These are phyloP conservation scores for Bucco capensis DNA, from an alignment of 2,113 vertebrate genomes.

Conservation along the genomic window DNA sequence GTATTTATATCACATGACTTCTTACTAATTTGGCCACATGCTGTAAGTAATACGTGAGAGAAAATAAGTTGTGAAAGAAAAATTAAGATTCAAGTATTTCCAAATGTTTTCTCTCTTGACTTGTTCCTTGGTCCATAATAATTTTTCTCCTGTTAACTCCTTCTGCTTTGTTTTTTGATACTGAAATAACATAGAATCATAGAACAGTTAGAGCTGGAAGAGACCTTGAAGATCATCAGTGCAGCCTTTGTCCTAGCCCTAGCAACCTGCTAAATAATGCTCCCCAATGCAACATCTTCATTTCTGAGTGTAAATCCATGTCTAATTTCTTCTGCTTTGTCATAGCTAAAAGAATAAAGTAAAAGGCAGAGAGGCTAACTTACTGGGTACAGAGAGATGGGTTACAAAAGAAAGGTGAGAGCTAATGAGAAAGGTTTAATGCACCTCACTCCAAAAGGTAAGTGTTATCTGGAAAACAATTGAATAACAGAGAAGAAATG, in stretches of 20 bases:
- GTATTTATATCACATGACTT: neutral
- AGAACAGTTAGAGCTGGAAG: no score
- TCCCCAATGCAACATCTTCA: no score
- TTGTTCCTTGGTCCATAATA: neutral
- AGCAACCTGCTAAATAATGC: no score
- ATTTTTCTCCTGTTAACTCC: neutral
- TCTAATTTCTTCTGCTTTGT: neutral
- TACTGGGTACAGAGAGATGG: neutral
- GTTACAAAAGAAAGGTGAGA: neutral
- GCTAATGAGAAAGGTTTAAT: neutral
- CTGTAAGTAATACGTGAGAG: neutral
- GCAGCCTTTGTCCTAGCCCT: no score
- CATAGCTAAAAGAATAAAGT: neutral
- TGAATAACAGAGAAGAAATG: neutral
- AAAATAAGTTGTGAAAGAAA: neutral
- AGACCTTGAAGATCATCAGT: no score
- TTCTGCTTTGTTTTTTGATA: neutral
- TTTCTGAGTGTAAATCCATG: neutral
- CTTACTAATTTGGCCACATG: neutral
- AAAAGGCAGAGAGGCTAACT: neutral
- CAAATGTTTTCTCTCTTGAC: neutral
- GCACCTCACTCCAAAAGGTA: neutral
- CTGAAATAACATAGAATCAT: no score
- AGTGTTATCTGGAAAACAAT: neutral
- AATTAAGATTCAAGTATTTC: neutral